Conservation (phyloP, 2,113 vertebrate species). For the Oryzias javanicus region DNA sequence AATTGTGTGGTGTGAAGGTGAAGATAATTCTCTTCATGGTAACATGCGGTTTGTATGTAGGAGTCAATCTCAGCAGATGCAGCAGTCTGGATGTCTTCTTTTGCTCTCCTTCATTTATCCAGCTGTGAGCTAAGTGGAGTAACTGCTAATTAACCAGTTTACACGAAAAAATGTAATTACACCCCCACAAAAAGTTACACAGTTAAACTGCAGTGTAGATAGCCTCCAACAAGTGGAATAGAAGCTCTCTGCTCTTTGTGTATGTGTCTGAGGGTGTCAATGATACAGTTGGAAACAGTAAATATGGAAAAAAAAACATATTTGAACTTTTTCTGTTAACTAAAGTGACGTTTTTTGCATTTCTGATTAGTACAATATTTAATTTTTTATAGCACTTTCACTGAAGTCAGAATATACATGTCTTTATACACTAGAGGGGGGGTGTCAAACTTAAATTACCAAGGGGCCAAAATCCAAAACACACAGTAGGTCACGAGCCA, state of each 20-base stretch:
- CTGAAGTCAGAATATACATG: too few relatives aligned
- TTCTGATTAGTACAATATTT: too few relatives aligned
- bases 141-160: slow-evolving; percentile 63
- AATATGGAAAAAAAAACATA: slow-evolving; percentile 7
- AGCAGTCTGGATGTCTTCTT: slow-evolving; percentile 28
- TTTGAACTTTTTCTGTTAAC: background rate
- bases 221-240: slow-evolving; percentile 8
- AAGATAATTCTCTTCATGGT: slow-evolving; percentile 30
- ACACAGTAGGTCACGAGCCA: too few relatives aligned
- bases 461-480: too few relatives aligned
- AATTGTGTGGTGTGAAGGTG: too few relatives aligned
- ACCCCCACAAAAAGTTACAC: slow-evolving; percentile 45
- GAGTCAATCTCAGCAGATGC: slow-evolving; percentile 44
- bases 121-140: slow-evolving; percentile 60
- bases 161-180: slow-evolving; percentile 62
- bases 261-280: slow-evolving; percentile 17
- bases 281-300: slow-evolving; percentile 9
- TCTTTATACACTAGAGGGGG: too few relatives aligned
- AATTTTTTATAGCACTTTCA: too few relatives aligned
- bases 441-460: too few relatives aligned
- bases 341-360: too few relatives aligned
- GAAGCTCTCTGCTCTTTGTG: background rate
- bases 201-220: slow-evolving; percentile 16
- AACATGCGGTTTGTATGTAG: slow-evolving; percentile 35
- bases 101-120: slow-evolving; percentile 31